Percentiles rank a stretch among this genome's conserved stretches.
These are phyloP conservation scores for Hyposoter dolosus DNA, from an alignment of 2,888 invertebrate species.

Conservation along the genomic window DNA sequence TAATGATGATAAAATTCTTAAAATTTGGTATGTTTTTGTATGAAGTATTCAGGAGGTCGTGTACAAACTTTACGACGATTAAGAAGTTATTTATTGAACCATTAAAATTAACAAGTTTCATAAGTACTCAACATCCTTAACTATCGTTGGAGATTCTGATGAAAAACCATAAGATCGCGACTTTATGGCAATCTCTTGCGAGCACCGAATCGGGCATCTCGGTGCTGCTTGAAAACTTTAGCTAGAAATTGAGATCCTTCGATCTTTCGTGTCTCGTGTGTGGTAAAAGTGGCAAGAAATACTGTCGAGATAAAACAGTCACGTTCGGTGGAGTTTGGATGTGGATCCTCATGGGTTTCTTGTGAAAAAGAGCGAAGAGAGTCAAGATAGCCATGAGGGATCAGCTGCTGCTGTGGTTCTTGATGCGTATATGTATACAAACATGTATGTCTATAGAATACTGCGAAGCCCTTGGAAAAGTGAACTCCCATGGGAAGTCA, in stretches of 20 bases:
- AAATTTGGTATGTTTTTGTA: no score
- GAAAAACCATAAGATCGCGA: background rate
- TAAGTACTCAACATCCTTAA: no score
- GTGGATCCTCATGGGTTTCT: conserved; percentile 72
- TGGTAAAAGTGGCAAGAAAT: conserved; percentile 43
- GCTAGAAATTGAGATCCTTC: conserved; percentile 37
- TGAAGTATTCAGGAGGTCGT: no score
- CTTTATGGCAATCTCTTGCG: background rate
- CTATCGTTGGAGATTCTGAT: background rate
- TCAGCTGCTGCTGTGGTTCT: conserved; percentile 76
- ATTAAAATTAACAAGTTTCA: no score
- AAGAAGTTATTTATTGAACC: no score
- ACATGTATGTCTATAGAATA: conserved; percentile 34
- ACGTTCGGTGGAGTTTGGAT: conserved; percentile 78
- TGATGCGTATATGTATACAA: conserved; percentile 29
- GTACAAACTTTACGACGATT: no score
- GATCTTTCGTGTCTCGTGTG: conserved; percentile 4
- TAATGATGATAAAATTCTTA: no score
- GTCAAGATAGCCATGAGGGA: conserved; percentile 82
- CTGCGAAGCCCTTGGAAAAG: conserved; percentile 79
- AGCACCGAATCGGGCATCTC: conserved; percentile 41
- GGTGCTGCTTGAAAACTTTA: conserved; percentile 27
- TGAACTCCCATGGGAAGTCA: conserved; percentile 84
- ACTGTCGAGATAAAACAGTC: conserved; percentile 79
- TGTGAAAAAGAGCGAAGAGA: conserved; percentile 70